Evolutionary conservation across 1,140 invertebrate genomes (phyloP), one percentile per base, ranked within the genome.

Genomic region (Monochamus saltuarius): DNA sequence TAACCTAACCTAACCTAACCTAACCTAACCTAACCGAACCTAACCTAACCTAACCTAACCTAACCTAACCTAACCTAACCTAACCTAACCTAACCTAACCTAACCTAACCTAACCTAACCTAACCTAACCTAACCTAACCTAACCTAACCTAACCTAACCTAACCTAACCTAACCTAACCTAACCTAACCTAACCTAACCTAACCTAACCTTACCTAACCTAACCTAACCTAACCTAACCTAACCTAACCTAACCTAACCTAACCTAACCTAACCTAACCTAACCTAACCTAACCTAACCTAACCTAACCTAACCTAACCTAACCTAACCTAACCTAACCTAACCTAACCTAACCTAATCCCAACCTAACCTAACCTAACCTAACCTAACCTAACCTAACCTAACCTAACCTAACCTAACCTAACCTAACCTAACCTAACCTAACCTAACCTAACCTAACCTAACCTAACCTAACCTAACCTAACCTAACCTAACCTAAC

Each of bases 401-500:
- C 14, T 45, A 7, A 45, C 7, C 42, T 22, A 10, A 7, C 8
- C 42, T 14, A 10, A 45, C 9, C 42, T 14, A 7, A 45, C 9
- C 42, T 45, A 11, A 45, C 9, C 14, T 14, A 9, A 45, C 9
- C 42, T 14, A 11, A 45, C 9, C 42, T 14, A 11, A 45, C 16
- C 47, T 29, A 10, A 51, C 8, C 47, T 16, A 9, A 36, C 9
- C 17, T 51, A 51, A 29, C 34, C 42, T 45, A 45, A 45, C 42
- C 14, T 45, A 45, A 45, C 16, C n/a, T n/a, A n/a, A n/a, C 42
- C 42, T 14, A 45, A 45, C 42, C 42, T 14, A 45, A 45, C 42
- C 42, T 45, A 10, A 10, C 42, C 42, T 45, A 45, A 45, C 42
- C 42, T 45, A 45, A 45, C 42, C 42, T 57, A 47, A 47, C n/a